Conservation (phyloP, 2,888 invertebrate genomes). For the Euphydryas editha region DNA sequence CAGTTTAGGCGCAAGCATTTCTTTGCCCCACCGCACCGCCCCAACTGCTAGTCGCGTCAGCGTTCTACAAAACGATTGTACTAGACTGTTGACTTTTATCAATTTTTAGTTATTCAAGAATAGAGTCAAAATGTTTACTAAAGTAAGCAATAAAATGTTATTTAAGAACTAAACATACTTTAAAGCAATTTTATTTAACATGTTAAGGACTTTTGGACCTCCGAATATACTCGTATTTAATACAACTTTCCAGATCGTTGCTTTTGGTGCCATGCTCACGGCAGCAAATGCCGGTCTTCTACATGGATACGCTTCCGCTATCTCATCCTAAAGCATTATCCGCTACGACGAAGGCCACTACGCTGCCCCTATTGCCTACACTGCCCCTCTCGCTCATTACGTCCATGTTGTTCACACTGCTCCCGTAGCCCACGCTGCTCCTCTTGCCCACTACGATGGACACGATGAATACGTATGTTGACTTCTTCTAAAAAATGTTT, state of each 20-base stretch:
- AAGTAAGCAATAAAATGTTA: constrained; percentile 55
- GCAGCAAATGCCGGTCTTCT: constrained; percentile 69
- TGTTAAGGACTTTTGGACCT: too few species aligned
- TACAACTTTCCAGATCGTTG: constrained; percentile 46
- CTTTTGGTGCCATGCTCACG: constrained; percentile 54
- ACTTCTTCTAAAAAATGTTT: too few species aligned
- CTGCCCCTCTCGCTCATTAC: constrained; percentile 51
- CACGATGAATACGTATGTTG: constrained; percentile 52
- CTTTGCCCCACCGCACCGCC: constrained; percentile 51
- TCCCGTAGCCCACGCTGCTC: constrained; percentile 46
- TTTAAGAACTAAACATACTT: not conserved
- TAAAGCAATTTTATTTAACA: not conserved
- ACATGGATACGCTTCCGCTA: constrained; percentile 50
- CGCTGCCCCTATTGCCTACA: constrained; percentile 44
- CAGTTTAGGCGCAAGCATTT: constrained; percentile 59
- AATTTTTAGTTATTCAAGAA: constrained; percentile 58
- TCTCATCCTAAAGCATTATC: constrained; percentile 61
- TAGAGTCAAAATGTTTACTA: constrained; percentile 68
- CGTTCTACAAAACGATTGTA: constrained; percentile 69
- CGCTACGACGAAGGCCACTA: constrained; percentile 56
- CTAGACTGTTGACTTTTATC: constrained; percentile 64
- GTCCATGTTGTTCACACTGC: constrained; percentile 41
- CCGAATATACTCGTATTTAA: not conserved
- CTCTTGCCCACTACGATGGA: constrained; percentile 51
- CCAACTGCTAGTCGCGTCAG: constrained; percentile 44